These are phyloP conservation scores for Rhagoletis pomonella DNA, from an alignment of 1,140 invertebrate genomes.

Conservation along the genomic window DNA sequence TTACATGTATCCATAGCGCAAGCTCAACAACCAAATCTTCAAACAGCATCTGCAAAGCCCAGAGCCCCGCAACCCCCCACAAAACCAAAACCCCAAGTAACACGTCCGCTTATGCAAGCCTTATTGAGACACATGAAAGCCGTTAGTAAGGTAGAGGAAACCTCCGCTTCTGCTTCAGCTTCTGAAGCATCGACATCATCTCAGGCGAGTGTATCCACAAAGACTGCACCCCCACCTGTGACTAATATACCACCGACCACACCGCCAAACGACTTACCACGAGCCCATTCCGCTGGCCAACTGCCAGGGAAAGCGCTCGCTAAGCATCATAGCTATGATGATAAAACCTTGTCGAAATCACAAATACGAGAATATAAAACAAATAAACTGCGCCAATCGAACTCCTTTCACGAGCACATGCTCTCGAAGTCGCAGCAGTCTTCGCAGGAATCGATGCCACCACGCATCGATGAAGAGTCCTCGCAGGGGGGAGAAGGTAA, in stretches of 20 bases:
- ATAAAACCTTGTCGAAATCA: conserved; percentile 78
- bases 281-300: conserved; percentile 60
- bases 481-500: conserved; percentile 61
- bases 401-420: conserved; percentile 79
- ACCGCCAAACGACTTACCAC: conserved; percentile 67
- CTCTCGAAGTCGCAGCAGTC: conserved; percentile 74
- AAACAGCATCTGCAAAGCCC: conserved; percentile 57
- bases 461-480: conserved; percentile 68
- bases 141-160: conserved; percentile 66
- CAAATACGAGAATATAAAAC: conserved; percentile 79
- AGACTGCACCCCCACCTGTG: conserved; percentile 40
- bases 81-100: conserved; percentile 70
- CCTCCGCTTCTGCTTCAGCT: conserved; percentile 66
- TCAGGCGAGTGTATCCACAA: conserved; percentile 2
- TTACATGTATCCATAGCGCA: conserved; percentile 63
- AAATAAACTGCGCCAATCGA: conserved; percentile 77
- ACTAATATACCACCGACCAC: conserved; percentile 63
- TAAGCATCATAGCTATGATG: conserved; percentile 79
- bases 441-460: conserved; percentile 65
- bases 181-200: conserved; percentile 58
- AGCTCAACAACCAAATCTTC: conserved; percentile 60
- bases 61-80: conserved; percentile 57
- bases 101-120: conserved; percentile 70
- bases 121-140: conserved; percentile 71
- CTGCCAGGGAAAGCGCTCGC: conserved; percentile 76